Evolutionary conservation across 2,797 vertebrate species (phyloP), one percentile per base, ranked within the genome.

Genomic region (Sylvia borin): DNA sequence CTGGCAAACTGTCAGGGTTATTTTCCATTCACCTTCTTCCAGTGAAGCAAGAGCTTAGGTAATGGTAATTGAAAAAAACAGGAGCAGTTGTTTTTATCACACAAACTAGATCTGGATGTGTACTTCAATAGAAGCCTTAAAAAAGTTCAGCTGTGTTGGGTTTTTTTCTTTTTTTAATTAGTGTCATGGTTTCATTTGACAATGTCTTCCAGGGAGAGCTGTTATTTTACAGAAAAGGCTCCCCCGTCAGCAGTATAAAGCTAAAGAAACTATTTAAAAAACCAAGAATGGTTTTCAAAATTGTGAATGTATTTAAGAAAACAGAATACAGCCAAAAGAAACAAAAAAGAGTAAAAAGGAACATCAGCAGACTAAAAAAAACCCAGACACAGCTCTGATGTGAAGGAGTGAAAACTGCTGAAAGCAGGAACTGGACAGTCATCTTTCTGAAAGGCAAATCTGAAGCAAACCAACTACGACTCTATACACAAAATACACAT

Each of bases 331-430:
- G 40, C 7, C 11, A 66, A 61, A 65, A 92, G 5, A 21, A 47
- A 54, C 34, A 76, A 73, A 36, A 32, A 61, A 72, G 7, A 57
- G 7, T 51, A 27, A 38, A 71, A 88, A 85, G 48, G 13, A 92
- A 70, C 16, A 86, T 5, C 25, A 47, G 38, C 43, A 67, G 26
- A 73, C 58, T 53, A 11, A 17, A 80, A 65, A 64, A 54, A 38
- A 0, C 2, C 16, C 3, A 18, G 51, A 43, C 17, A 53, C 1
- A 65, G 53, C 25, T 76, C 82, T 85, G 27, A 70, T 1, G 0
- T n/a, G 47, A 74, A 76, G 47, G n/a, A 77, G n/a, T 74, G 57
- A 83, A 57, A 88, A 72, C 55, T 79, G 48, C 78, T 87, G 36
- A 2, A 83, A 72, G 50, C 13, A 10, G 61, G 50, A 85, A 31